Conservation (phyloP, 1,140 invertebrate genomes). For the Meloidogyne exigua region DNA sequence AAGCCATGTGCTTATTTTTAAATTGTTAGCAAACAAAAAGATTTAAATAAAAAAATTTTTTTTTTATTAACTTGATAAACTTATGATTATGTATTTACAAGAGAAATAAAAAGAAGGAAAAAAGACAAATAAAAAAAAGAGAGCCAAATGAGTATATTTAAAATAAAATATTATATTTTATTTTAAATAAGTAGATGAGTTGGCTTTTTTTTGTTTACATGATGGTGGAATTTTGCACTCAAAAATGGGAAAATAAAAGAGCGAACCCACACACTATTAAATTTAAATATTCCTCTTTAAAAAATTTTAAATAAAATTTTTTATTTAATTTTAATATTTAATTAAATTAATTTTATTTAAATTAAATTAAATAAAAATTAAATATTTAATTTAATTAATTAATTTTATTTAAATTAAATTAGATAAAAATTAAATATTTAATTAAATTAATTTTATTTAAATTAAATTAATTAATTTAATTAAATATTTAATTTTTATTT, state of each 20-base stretch:
- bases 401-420: no score
- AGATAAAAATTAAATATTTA: no score
- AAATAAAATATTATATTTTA: not conserved
- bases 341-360: no score
- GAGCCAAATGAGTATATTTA: not conserved
- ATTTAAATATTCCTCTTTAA: not conserved
- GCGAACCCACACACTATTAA: not conserved
- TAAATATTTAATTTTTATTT: no score
- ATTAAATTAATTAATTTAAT: no score
- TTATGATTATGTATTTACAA: not conserved
- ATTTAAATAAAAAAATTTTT: not conserved
- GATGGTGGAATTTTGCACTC: not conserved
- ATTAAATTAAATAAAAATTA: no score
- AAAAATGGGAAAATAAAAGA: not conserved
- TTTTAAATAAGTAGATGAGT: not conserved
- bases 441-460: no score
- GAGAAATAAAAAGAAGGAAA: not conserved
- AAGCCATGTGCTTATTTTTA: not conserved
- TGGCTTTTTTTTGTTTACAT: constrained; percentile 2
- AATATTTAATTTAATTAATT: no score
- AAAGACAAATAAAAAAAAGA: not conserved
- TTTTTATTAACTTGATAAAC: not conserved
- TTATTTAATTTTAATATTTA: no score
- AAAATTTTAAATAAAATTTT: no score
- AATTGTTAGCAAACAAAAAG: not conserved